These are phyloP conservation scores for Cataglyphis cursor DNA, from an alignment of 2,888 invertebrate species.

Conservation along the genomic window DNA sequence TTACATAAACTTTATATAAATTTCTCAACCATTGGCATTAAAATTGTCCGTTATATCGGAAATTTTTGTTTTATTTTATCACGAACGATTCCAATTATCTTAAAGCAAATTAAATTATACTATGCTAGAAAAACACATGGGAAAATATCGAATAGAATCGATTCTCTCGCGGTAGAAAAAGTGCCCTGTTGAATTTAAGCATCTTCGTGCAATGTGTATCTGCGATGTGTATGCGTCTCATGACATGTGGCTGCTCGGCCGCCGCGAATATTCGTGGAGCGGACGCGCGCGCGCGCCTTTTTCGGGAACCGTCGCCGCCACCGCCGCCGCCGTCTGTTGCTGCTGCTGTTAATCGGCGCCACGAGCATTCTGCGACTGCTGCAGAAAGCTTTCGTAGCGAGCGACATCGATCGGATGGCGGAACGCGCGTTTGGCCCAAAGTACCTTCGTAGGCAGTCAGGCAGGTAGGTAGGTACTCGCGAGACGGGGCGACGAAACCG, in stretches of 20 bases:
- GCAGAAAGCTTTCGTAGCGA: conserved; percentile 48
- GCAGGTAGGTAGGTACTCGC: conserved; percentile 62
- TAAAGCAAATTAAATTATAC: not conserved
- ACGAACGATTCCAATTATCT: not conserved
- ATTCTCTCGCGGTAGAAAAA: conserved; percentile 2
- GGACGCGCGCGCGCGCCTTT: conserved; percentile 21
- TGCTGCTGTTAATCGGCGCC: conserved; percentile 46
- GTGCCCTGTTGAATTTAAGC: conserved; percentile 41
- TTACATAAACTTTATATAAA: not conserved
- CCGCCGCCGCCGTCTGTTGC: not conserved
- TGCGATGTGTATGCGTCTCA: conserved; percentile 2
- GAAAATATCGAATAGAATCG: not conserved
- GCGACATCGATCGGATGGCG: conserved; percentile 53
- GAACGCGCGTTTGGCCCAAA: conserved; percentile 41
- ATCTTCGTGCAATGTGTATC: conserved; percentile 1
- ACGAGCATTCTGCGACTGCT: conserved; percentile 51
- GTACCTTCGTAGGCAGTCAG: conserved; percentile 34
- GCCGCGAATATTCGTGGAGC: conserved; percentile 39
- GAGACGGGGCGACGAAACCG: conserved; percentile 47
- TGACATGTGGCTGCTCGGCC: conserved; percentile 9
- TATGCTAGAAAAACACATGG: no score
- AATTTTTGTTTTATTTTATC: not conserved
- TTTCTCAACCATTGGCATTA: not conserved
- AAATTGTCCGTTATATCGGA: not conserved
- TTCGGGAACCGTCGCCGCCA: conserved; percentile 19